Evolutionary conservation across 2,888 invertebrate species (phyloP).

Genomic region (Drosophila borborema): DNA sequence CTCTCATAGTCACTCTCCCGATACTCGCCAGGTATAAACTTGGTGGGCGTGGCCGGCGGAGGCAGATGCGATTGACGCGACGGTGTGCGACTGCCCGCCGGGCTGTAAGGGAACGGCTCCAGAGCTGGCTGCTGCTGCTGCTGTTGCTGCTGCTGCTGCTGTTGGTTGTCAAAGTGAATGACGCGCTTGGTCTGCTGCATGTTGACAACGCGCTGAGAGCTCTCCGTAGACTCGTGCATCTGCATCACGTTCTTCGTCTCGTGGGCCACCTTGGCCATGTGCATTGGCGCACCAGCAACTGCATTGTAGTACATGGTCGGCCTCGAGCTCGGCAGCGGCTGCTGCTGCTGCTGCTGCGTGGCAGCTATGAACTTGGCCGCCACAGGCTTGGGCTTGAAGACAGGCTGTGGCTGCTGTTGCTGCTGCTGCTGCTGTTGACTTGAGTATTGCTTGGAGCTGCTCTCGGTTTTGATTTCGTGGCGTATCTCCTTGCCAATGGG

Average conservation of each 20-base stretch:
- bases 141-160: conserved; percentile 63
- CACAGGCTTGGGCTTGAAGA: conserved; percentile 87
- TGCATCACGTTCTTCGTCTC: conserved; percentile 90
- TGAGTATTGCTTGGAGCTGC: conserved; percentile 59
- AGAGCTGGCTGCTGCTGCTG: conserved; percentile 51
- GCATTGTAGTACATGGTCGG: conserved; percentile 87
- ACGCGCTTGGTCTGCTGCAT: conserved; percentile 90
- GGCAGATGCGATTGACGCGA: conserved; percentile 84
- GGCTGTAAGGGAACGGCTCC: conserved; percentile 86
- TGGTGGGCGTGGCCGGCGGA: conserved; percentile 87
- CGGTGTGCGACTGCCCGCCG: conserved; percentile 83
- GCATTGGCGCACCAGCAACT: conserved; percentile 87
- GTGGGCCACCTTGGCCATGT: conserved; percentile 88
- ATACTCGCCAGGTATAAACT: conserved; percentile 88
- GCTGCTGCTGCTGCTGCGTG: conserved; percentile 83
- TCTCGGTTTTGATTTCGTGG: conserved; percentile 77
- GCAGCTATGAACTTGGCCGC: conserved; percentile 85
- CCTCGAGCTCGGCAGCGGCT: conserved; percentile 85
- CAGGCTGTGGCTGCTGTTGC: conserved; percentile 72
- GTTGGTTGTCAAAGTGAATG: conserved; percentile 88
- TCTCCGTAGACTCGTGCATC: conserved; percentile 90
- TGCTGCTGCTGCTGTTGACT: conserved; percentile 69
- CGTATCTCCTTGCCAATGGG: conserved; percentile 86
- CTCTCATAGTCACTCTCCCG: conserved; percentile 90
- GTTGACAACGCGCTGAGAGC: conserved; percentile 88